Evolutionary conservation across 53 echinoderm and acorn worm genomes (phyloP), one percentile per base, ranked within the genome.

Genomic region (Apostichopus leukothele): DNA sequence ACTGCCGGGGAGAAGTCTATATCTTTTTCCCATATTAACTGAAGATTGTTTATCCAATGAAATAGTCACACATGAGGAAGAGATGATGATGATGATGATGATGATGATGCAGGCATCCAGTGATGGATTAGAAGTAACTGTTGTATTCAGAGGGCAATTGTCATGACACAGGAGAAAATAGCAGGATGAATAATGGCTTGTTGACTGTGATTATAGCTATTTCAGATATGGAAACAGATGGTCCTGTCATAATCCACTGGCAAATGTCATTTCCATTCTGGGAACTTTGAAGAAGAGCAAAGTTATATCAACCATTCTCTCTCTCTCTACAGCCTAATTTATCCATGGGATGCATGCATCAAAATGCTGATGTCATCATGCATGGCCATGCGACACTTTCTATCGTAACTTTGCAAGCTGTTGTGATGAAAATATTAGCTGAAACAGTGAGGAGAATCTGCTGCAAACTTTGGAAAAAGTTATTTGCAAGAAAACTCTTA

Each of bases 151-250:
- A 63, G 63, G 63, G 16, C 63, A n/a, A n/a, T 63, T 63, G 63
- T 63, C 63, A 63, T 16, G 16, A 13, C 63, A 63, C 16, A 16
- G 63, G 63, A 6, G 63, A 16, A 16, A 11, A 63, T 16, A 63
- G 9, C 11, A 63, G 16, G 53, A 53, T 79, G 79, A 79, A 53
- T 79, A 53, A 79, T 79, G 79, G 53, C 52, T 79, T 79, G 50
- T 51, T 79, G 79, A 51, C 79, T 53, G 53, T 79, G n/a, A 79
- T 79, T 53, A 53, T 79, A 53, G 79, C 51, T 12, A 50, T 79
- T 39, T 77, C 5, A 51, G 78, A 79, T 50, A 18, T 19, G 16
- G 53, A 79, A 53, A 51, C 79, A 79, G 79, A 14, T 79, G 79
- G 79, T 79, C 53, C 8, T n/a, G 79, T 79, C 79, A 79, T 79